A percentile compares a stretch with the other conserved stretches of the same genome.
Evolutionary conservation across 2,888 invertebrate genomes (phyloP).

Genomic region (Drosophila lacicola): DNA sequence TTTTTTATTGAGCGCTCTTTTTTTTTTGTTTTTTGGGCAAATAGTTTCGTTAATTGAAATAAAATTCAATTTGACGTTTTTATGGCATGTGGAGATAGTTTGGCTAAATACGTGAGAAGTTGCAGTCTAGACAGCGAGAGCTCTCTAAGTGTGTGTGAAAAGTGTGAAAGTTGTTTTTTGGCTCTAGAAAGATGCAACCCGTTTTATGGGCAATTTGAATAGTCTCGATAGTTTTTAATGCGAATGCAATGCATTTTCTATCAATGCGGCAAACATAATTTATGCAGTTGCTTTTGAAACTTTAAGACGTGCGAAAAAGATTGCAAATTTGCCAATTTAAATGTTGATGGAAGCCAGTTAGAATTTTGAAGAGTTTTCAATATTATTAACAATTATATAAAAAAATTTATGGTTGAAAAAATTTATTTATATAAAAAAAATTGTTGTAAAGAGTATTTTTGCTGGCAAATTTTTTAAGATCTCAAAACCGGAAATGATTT

Average conservation of each 20-base stretch:
- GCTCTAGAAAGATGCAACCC: slow-evolving; percentile 63
- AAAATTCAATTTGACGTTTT: slow-evolving; percentile 78
- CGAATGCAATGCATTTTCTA: slow-evolving; percentile 41
- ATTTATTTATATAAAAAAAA: too few relatives aligned
- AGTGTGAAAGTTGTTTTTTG: slow-evolving; percentile 72
- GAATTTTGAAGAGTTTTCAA: too few relatives aligned
- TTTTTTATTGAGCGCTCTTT: slow-evolving; percentile 9
- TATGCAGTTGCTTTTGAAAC: slow-evolving; percentile 9
- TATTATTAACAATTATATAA: too few relatives aligned
- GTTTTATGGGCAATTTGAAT: slow-evolving; percentile 47
- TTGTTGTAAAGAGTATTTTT: too few relatives aligned
- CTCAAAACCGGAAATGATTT: too few relatives aligned
- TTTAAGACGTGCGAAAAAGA: slow-evolving; percentile 23
- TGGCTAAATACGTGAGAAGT: slow-evolving; percentile 73
- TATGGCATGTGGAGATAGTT: slow-evolving; percentile 75
- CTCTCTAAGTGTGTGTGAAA: slow-evolving; percentile 36
- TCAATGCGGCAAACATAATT: slow-evolving; percentile 34
- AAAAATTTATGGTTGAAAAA: too few relatives aligned
- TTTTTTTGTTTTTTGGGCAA: slow-evolving; percentile 46
- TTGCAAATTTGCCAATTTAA: slow-evolving; percentile 2
- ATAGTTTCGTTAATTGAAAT: slow-evolving; percentile 80
- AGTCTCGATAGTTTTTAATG: slow-evolving; percentile 33
- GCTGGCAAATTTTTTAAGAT: too few relatives aligned
- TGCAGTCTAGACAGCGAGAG: slow-evolving; percentile 42
- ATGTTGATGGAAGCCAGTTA: background rate